These are phyloP conservation scores for Pseudomyrmex pallidus DNA, from an alignment of 1,140 invertebrate species.

Conservation along the genomic window DNA sequence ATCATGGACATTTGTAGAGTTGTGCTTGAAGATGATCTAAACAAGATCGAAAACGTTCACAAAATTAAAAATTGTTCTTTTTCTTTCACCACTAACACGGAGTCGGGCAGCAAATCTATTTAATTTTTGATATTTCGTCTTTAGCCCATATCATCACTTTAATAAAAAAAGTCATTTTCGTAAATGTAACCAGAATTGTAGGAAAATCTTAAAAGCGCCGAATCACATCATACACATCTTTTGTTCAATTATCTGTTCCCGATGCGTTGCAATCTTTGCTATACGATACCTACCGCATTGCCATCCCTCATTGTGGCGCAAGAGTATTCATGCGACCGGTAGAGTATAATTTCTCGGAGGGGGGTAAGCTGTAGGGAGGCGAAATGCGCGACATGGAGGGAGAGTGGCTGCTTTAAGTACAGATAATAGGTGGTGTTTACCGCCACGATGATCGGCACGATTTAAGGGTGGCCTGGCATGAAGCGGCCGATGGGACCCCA, in stretches of 20 bases:
- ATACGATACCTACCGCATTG: not conserved
- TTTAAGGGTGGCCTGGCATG: slow-evolving; percentile 81
- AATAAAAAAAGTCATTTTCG: too few relatives aligned
- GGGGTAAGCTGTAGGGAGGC: not conserved
- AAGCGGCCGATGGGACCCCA: slow-evolving; percentile 82
- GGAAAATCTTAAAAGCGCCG: not conserved
- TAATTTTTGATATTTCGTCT: too few relatives aligned
- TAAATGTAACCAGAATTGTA: not conserved
- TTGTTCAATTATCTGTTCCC: not conserved
- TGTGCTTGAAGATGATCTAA: too few relatives aligned
- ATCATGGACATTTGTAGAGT: too few relatives aligned
- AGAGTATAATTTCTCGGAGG: slow-evolving; percentile 37
- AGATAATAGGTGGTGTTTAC: slow-evolving; percentile 82
- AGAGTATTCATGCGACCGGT: slow-evolving; percentile 49
- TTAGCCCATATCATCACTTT: too few relatives aligned
- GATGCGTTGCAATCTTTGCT: not conserved
- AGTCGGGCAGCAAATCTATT: too few relatives aligned
- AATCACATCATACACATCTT: not conserved
- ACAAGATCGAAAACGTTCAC: too few relatives aligned
- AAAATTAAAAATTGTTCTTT: too few relatives aligned
- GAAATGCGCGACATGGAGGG: not conserved
- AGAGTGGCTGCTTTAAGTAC: slow-evolving; percentile 75
- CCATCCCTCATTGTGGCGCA: slow-evolving; percentile 7
- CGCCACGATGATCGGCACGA: slow-evolving; percentile 80
- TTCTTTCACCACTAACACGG: too few relatives aligned